Conservation (phyloP, 2,113 vertebrate genomes). For the Tapirus terrestris region DNA sequence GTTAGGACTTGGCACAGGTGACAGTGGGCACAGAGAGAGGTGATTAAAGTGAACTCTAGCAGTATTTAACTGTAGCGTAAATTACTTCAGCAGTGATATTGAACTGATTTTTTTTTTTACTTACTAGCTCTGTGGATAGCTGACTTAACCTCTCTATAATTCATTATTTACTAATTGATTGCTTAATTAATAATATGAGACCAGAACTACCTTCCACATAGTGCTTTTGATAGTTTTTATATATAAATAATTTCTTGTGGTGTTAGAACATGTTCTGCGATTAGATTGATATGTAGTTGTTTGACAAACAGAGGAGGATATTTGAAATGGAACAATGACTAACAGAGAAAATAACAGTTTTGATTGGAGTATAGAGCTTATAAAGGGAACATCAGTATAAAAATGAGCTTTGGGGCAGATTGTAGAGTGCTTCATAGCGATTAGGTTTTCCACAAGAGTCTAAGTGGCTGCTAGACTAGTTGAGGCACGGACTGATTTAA, state of each 20-base stretch:
- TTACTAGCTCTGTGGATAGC: neutral
- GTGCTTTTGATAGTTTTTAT: neutral
- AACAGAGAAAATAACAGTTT: neutral
- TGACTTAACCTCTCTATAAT: neutral
- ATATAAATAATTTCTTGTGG: neutral
- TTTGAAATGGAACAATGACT: neutral
- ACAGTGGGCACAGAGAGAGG: neutral
- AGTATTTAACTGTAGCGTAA: neutral
- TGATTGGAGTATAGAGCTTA: neutral
- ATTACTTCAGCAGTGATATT: neutral
- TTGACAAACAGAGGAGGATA: neutral
- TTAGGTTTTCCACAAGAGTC: neutral
- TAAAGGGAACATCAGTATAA: neutral
- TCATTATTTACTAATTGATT: neutral
- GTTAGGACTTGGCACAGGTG: neutral
- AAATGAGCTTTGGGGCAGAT: neutral
- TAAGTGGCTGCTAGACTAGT: neutral
- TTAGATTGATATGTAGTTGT: neutral
- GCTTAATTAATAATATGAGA: neutral
- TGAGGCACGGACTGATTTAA: neutral
- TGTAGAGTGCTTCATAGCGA: neutral
- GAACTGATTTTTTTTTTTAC: neutral
- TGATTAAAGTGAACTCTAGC: neutral
- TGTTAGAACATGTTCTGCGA: neutral
- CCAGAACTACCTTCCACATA: neutral